Conservation (phyloP, 2,797 vertebrate genomes). For the Sebastolobus alascanus region DNA sequence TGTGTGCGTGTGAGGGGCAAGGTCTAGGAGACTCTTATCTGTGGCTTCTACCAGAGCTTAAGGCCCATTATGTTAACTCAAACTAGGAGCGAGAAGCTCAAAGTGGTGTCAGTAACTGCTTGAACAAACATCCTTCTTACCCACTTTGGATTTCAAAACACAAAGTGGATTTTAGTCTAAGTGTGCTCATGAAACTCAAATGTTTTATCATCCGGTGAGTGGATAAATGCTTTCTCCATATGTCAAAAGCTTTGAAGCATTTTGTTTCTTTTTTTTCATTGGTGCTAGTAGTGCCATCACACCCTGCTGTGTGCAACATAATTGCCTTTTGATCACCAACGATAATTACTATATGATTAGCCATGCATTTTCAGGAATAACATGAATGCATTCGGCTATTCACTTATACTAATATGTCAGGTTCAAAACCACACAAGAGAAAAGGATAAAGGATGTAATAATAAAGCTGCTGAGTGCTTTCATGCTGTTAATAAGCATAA, state of each 20-base stretch:
- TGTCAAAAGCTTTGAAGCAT: slow-evolving; percentile 15
- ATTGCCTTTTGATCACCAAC: slow-evolving; percentile 40
- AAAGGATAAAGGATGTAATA: slow-evolving; percentile 29
- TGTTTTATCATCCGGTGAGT: slow-evolving; percentile 29
- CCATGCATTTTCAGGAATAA: slow-evolving; percentile 23
- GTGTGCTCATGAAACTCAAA: slow-evolving; percentile 41
- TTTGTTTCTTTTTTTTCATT: neutral
- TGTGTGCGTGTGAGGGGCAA: slow-evolving; percentile 3
- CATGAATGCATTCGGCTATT: slow-evolving; percentile 2
- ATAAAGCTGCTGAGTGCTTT: neutral
- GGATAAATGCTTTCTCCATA: slow-evolving; percentile 24
- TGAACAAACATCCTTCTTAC: slow-evolving; percentile 63
- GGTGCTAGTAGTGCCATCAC: neutral
- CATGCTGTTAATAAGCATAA: slow-evolving; percentile 41
- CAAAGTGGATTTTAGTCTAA: slow-evolving; percentile 42
- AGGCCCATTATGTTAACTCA: slow-evolving; percentile 69
- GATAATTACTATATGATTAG: slow-evolving; percentile 35
- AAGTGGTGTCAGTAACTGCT: slow-evolving; percentile 54
- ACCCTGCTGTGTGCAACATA: slow-evolving; percentile 22
- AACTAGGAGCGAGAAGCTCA: slow-evolving; percentile 46
- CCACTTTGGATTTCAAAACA: slow-evolving; percentile 46
- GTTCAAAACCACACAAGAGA: slow-evolving; percentile 17
- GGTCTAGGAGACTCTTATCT: slow-evolving; percentile 57
- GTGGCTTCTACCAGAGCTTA: slow-evolving; percentile 60
- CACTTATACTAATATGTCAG: slow-evolving; percentile 12